Evolutionary conservation across 92 coral and sea anemone species (phyloP).

Genomic region (Epizoanthus illoricatus): DNA sequence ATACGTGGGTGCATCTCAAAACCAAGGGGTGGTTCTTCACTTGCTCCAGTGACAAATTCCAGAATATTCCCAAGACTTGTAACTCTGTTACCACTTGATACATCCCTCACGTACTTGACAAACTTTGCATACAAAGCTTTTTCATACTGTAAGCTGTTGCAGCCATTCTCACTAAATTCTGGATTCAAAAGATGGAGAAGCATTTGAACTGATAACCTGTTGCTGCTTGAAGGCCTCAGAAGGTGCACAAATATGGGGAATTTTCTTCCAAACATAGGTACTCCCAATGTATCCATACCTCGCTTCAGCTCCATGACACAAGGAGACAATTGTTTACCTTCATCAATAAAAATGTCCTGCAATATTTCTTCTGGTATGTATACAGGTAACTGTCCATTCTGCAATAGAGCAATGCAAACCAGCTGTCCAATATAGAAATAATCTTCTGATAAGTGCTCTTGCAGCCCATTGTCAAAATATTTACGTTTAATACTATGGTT

Average conservation of each 20-base stretch:
- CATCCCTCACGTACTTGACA: not conserved
- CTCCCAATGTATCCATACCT: conserved; percentile 49
- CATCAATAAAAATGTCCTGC: conserved; percentile 40
- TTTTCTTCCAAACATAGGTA: conserved; percentile 39
- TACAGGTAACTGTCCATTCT: conserved; percentile 46
- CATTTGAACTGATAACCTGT: not conserved
- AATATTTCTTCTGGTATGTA: conserved; percentile 51
- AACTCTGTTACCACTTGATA: conserved; percentile 7
- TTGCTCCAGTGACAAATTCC: conserved; percentile 11
- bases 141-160: not conserved
- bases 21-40: conserved; percentile 8
- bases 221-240: conserved; percentile 44
- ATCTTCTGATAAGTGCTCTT: conserved; percentile 44
- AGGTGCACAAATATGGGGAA: conserved; percentile 51
- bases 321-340: conserved; percentile 35
- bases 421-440: conserved; percentile 50
- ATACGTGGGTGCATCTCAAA: not conserved
- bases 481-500: conserved; percentile 41
- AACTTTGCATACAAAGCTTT: not conserved
- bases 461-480: conserved; percentile 43
- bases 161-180: not conserved
- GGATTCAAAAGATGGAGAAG: conserved; percentile 6
- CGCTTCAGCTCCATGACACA: conserved; percentile 20
- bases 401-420: conserved; percentile 51
- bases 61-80: not conserved